Evolutionary conservation across 2,113 vertebrate species (phyloP).

Genomic region (Struthidea cinerea): DNA sequence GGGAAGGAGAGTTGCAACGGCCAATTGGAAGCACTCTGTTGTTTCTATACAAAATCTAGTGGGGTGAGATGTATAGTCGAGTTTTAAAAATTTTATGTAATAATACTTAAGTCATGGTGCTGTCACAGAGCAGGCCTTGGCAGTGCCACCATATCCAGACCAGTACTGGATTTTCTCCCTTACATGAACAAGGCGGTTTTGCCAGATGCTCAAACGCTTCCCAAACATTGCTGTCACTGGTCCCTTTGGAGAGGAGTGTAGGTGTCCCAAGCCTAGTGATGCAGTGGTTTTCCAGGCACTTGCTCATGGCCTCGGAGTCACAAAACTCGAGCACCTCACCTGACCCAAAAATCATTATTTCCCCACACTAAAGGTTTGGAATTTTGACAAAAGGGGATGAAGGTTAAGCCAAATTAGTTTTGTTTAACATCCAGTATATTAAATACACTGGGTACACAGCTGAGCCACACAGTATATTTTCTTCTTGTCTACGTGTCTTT

Average conservation of each 20-base stretch:
- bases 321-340: background rate
- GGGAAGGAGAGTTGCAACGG: background rate
- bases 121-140: rapidly evolving
- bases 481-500: too few relatives aligned
- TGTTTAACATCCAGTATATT: background rate
- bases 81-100: background rate
- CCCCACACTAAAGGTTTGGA: background rate
- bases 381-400: background rate
- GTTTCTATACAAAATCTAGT: background rate
- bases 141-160: background rate
- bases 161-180: background rate
- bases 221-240: background rate
- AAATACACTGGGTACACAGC: background rate
- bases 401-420: background rate
- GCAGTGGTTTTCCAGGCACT: rapidly evolving
- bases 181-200: background rate
- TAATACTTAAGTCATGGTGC: background rate
- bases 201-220: background rate
- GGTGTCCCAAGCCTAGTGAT: background rate
- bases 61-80: background rate
- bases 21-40: background rate
- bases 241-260: background rate
- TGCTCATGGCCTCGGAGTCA: background rate
- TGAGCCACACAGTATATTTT: background rate
- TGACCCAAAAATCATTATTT: background rate